phyloP scores from a whole-genome alignment of 2,888 invertebrate genomes.

The Chrysolina americana region DNA sequence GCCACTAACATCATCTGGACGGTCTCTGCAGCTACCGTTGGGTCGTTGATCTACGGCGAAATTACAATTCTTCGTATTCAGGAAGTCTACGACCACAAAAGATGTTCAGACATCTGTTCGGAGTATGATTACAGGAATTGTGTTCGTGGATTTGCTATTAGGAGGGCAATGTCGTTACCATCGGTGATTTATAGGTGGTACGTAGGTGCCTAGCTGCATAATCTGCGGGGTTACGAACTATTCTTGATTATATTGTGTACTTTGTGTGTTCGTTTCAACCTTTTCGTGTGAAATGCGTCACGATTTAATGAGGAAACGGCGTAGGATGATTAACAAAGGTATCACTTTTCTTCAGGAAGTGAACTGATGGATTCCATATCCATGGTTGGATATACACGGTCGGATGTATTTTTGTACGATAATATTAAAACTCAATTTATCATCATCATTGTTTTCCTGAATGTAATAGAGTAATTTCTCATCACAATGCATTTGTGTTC shows the following conservation, averaged over 20 bases:
- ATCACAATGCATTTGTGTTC: too few relatives aligned
- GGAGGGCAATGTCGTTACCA: constrained; percentile 27
- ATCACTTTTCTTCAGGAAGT: constrained; percentile 14
- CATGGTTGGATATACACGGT: too few relatives aligned
- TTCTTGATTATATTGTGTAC: constrained; percentile 23
- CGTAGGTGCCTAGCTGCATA: constrained; percentile 25
- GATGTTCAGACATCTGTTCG: constrained; percentile 30
- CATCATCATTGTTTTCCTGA: too few relatives aligned
- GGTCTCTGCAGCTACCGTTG: background rate
- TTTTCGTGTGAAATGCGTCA: constrained; percentile 22
- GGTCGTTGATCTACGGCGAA: constrained; percentile 10
- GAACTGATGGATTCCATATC: background rate
- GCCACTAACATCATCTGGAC: too few relatives aligned
- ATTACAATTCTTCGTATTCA: constrained; percentile 10
- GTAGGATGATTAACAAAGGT: constrained; percentile 15
- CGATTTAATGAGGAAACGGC: constrained; percentile 13
- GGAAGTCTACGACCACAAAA: constrained; percentile 27
- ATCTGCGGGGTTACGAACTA: constrained; percentile 22
- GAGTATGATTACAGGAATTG: constrained; percentile 27
- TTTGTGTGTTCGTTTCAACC: constrained; percentile 21
- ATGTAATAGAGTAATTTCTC: too few relatives aligned
- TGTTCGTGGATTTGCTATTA: constrained; percentile 22
- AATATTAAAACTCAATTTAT: too few relatives aligned
- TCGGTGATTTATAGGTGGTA: constrained; percentile 26
- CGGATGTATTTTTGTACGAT: background rate